These are phyloP conservation scores for Thumatha senex DNA, from an alignment of 2,888 invertebrate species.

Conservation along the genomic window DNA sequence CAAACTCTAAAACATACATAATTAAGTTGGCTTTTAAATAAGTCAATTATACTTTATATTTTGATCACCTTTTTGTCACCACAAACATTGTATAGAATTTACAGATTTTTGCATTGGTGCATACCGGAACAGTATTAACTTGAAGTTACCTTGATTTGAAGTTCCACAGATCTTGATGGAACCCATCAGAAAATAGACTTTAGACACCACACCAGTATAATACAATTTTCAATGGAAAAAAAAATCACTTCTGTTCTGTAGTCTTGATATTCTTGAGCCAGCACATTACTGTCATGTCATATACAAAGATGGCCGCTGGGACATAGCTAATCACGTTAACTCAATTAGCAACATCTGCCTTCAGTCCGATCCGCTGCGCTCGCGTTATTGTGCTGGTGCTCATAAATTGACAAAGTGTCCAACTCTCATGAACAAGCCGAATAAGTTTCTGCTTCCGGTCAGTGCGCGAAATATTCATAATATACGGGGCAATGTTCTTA, in stretches of 20 bases:
- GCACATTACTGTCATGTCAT: constrained; percentile 1
- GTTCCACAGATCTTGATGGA: too few species aligned
- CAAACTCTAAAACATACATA: too few species aligned
- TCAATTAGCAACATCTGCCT: constrained; percentile 69
- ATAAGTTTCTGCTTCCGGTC: constrained; percentile 81
- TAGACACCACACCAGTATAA: too few species aligned
- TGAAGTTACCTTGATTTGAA: too few species aligned
- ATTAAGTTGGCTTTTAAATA: too few species aligned
- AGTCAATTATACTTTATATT: too few species aligned
- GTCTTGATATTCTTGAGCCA: neutral
- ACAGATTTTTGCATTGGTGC: too few species aligned
- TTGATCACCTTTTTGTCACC: too few species aligned
- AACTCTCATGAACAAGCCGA: constrained; percentile 76
- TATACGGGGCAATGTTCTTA: constrained; percentile 40
- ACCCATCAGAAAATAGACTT: too few species aligned
- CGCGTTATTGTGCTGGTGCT: constrained; percentile 60
- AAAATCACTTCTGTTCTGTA: neutral
- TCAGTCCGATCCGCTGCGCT: constrained; percentile 56
- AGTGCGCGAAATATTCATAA: constrained; percentile 63
- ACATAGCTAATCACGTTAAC: constrained; percentile 47
- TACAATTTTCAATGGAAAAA: too few species aligned
- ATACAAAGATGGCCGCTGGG: constrained; percentile 13
- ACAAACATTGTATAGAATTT: too few species aligned
- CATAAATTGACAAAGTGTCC: constrained; percentile 83
- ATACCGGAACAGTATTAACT: too few species aligned